Evolutionary conservation across 1,140 invertebrate genomes (phyloP).

Genomic region (Paramacrobiotus metropolitanus): DNA sequence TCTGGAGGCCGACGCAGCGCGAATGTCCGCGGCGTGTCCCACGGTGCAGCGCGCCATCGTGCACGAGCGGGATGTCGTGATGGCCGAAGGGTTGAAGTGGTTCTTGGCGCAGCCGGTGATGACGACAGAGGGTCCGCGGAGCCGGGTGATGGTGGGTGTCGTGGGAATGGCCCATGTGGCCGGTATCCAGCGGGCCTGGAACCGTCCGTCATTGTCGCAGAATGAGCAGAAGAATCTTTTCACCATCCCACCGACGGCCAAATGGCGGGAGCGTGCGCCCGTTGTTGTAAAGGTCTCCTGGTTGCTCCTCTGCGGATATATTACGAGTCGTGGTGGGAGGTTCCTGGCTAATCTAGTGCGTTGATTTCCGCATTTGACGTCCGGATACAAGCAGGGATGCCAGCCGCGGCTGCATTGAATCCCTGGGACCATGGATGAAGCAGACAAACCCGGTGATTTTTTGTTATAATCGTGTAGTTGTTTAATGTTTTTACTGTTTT

Average conservation of each 20-base stretch:
- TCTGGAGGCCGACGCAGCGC: slow-evolving; percentile 61
- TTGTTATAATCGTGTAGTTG: too few relatives aligned
- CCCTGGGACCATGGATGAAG: too few relatives aligned
- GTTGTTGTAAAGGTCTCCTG: background rate
- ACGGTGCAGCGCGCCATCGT: slow-evolving; percentile 71
- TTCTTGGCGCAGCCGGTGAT: slow-evolving; percentile 29
- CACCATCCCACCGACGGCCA: background rate
- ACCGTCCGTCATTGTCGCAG: background rate
- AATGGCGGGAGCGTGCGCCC: background rate
- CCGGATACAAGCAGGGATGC: too few relatives aligned
- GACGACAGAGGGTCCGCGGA: slow-evolving; percentile 8
- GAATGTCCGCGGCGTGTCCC: slow-evolving; percentile 77
- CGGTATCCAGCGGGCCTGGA: slow-evolving; percentile 34
- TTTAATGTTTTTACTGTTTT: too few relatives aligned
- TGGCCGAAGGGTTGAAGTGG: slow-evolving; percentile 60
- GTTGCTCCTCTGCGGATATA: background rate
- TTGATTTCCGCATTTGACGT: too few relatives aligned
- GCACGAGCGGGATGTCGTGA: slow-evolving; percentile 65
- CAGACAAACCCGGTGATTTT: too few relatives aligned
- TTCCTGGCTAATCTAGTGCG: background rate
- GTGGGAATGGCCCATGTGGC: slow-evolving; percentile 77
- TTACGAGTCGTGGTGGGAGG: background rate
- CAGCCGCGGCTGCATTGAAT: too few relatives aligned
- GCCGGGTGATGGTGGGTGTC: slow-evolving; percentile 51
- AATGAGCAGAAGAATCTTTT: background rate